These are phyloP conservation scores for Cordilura impudica DNA, from an alignment of 2,888 invertebrate genomes.

Conservation along the genomic window DNA sequence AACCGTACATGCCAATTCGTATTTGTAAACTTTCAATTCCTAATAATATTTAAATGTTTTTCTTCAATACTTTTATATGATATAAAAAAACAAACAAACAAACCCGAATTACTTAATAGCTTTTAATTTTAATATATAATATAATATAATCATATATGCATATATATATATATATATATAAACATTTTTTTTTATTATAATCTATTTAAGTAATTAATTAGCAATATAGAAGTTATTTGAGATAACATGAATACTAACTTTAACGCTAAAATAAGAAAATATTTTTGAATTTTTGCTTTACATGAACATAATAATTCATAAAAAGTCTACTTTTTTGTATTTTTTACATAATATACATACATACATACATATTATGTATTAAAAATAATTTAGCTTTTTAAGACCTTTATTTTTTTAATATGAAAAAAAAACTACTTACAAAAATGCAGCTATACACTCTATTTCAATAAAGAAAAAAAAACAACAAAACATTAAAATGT, in stretches of 20 bases:
- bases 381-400: slow-evolving; percentile 1
- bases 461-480: slow-evolving; percentile 5
- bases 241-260: slow-evolving; percentile 24
- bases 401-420: background rate
- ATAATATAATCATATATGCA: background rate
- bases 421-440: slow-evolving; percentile 11
- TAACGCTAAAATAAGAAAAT: slow-evolving; percentile 8
- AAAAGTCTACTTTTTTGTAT: background rate
- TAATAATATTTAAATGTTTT: slow-evolving; percentile 36
- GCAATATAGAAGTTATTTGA: slow-evolving; percentile 25
- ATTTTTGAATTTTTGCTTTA: slow-evolving; percentile 9
- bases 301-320: background rate
- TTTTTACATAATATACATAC: too few species aligned
- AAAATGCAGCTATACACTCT: slow-evolving; percentile 17
- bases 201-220: slow-evolving; percentile 21
- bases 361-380: too few species aligned
- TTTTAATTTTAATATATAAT: background rate
- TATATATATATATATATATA: slow-evolving; percentile 4
- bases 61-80: background rate
- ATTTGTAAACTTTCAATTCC: slow-evolving; percentile 46
- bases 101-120: slow-evolving; percentile 26
- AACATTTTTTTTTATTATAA: background rate
- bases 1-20: slow-evolving; percentile 52
- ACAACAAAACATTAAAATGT: background rate
- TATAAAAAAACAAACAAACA: background rate